phyloP scores from a whole-genome alignment of 2,113 vertebrate genomes.

The Nothobranchius furzeri region DNA sequence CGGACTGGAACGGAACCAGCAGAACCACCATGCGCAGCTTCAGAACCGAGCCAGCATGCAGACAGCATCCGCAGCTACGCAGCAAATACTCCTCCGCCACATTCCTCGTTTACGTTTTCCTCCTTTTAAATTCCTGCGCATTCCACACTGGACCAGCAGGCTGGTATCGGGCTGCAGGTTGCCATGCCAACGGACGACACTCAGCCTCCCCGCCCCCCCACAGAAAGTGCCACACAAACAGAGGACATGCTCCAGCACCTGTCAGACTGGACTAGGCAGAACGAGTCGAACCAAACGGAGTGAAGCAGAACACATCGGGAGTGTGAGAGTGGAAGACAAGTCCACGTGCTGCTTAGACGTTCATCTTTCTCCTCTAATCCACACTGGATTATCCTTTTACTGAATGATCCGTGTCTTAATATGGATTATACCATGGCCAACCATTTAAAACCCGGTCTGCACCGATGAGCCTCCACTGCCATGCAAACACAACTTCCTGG shows the following conservation, averaged over 20 bases:
- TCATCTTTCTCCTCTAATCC: background rate
- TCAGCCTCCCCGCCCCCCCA: slow-evolving; percentile 10
- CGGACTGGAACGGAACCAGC: slow-evolving; percentile 60
- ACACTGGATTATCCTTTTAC: background rate
- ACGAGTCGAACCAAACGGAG: slow-evolving; percentile 58
- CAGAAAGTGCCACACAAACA: slow-evolving; percentile 56
- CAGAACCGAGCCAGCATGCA: slow-evolving; percentile 71
- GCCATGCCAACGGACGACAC: slow-evolving; percentile 78
- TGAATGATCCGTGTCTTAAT: slow-evolving; percentile 9
- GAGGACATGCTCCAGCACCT: slow-evolving; percentile 77
- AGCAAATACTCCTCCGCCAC: slow-evolving; percentile 21
- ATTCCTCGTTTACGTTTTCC: slow-evolving; percentile 15
- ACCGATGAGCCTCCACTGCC: background rate
- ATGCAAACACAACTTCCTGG: too few relatives aligned
- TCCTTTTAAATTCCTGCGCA: slow-evolving; percentile 6
- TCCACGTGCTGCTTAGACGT: too few relatives aligned
- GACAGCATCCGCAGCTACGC: slow-evolving; percentile 57
- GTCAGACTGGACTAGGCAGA: slow-evolving; percentile 64
- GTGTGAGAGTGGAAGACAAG: slow-evolving; percentile 65
- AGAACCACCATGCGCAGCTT: slow-evolving; percentile 72
- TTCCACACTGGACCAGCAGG: slow-evolving; percentile 61
- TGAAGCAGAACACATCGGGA: slow-evolving; percentile 72
- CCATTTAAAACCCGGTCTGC: background rate
- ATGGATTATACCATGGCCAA: slow-evolving; percentile 46
- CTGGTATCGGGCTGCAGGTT: slow-evolving; percentile 57